Evolutionary conservation across 2,113 vertebrate species (phyloP), one percentile per base, ranked within the genome.

Genomic region (Hiodon alosoides): DNA sequence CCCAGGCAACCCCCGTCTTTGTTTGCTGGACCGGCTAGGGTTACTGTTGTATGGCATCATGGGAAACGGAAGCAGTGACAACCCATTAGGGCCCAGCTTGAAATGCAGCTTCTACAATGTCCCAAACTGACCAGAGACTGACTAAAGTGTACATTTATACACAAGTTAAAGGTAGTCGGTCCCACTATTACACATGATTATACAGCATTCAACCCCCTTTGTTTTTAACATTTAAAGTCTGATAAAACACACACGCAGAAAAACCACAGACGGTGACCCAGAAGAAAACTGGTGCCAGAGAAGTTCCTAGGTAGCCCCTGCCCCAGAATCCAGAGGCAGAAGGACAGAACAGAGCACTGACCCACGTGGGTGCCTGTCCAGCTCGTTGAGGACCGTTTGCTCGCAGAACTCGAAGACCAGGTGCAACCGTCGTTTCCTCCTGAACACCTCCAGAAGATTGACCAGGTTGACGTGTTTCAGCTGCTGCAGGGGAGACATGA

Each of bases 391-490:
- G 76, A 96, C 92, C 0, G 94, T 96, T 81, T 95, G 94, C 57
- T 96, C 94, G 72, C 93, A 95, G 85, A 95, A 96, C 85, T 96
- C 93, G 76, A 96, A 94, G 59, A 96, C 93, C 67, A 96, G 82
- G 76, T 96, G 93, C 54, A 94, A 93, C 55, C 93, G 88, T 61
- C 92, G 81, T 78, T 94, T 96, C 85, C 90, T 93, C 81, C 93
- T 85, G 89, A 96, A 95, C 50, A 95, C 94, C 79, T 96, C 94
- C 67, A 94, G 89, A 78, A 96, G 90, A 77, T 94, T 95, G 75
- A 95, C 94, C 82, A 96, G 87, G 74, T 96, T 96, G 54, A 91
- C 87, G 4, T 96, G 94, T 83, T 95, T 96, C 81, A 96, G 85
- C 83, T 94, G 93, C 94, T 96, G 83, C 66, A 83, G 48, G 67